Evolutionary conservation across 1,140 invertebrate genomes (phyloP), one percentile per base, ranked within the genome.

Genomic region (Gonioctena quinquepunctata): DNA sequence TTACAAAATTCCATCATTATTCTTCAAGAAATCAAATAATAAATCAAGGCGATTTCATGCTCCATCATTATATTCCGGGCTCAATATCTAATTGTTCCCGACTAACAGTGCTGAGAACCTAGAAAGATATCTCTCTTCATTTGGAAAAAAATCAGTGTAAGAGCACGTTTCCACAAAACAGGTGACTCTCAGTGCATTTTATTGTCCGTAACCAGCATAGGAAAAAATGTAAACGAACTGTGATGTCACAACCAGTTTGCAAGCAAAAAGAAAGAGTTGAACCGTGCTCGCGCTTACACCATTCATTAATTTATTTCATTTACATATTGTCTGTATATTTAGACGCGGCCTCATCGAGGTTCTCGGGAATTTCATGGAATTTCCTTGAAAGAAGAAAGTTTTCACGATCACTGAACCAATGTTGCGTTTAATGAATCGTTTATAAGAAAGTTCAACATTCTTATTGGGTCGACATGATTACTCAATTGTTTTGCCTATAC

Each of bases 201-300:
- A 18, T 18, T 23, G 52, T n/a, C 52, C 22, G 52, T 54, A 54
- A 54, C 52, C 7, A 2, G 6, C 22, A 54, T 11, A 54, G 52
- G 19, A 18, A 6, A 54, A 54, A 54, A 54, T 21, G 52, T 54
- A 22, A 54, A 54, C 18, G 52, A 54, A 19, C 52, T 54, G 52
- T 54, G 52, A 54, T 0, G 18, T 54, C 52, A 54, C 52, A 54
- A 54, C 52, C 52, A 54, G 52, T 54, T 54, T 54, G 50, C 13
- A 21, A 22, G 18, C 13, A 54, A 54, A 54, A 21, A 3, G 11
- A 54, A 54, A 18, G 8, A 54, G 11, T 23, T 11, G 18, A 19
- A 19, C 19, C n/a, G 18, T n/a, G 13, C 1, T 3, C 13, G 13
- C 33, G 33, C 8, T 42, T n/a, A 42, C 33, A 42, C 52, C 52